Evolutionary conservation across 2,797 vertebrate species (phyloP).

Genomic region (Sebastes matsubarae): DNA sequence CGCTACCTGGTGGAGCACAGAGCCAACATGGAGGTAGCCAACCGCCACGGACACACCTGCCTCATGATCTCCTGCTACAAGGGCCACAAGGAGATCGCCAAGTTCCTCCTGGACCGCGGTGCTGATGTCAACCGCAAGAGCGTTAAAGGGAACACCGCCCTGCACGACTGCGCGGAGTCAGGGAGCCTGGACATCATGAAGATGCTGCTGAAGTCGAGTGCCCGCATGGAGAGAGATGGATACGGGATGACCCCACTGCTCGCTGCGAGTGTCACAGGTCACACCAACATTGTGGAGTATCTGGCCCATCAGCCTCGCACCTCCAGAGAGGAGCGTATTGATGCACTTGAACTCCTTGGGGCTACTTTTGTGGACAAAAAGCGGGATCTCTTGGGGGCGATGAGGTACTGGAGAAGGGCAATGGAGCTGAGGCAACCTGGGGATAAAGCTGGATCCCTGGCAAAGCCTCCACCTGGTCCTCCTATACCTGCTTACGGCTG

Average conservation of each 20-base stretch:
- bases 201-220: conserved; percentile 90
- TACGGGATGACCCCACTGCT: conserved; percentile 96
- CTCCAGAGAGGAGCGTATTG: conserved; percentile 86
- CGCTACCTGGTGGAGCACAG: conserved; percentile 93
- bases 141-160: conserved; percentile 94
- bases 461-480: conserved; percentile 88
- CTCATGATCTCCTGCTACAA: conserved; percentile 99
- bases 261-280: conserved; percentile 94
- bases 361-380: conserved; percentile 98
- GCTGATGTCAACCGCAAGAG: conserved; percentile 96
- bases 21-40: conserved; percentile 96
- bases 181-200: conserved; percentile 97
- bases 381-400: conserved; percentile 91
- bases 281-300: conserved; percentile 97
- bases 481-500: conserved; percentile 91
- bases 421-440: conserved; percentile 91
- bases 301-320: conserved; percentile 86
- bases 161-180: conserved; percentile 96
- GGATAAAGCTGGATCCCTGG: conserved; percentile 79
- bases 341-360: conserved; percentile 92
- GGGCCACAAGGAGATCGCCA: conserved; percentile 95
- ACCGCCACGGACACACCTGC: conserved; percentile 97
- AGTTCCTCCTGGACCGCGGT: conserved; percentile 92
- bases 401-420: conserved; percentile 92
- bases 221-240: conserved; percentile 93